These are phyloP conservation scores for Benthosema pterotum DNA, from an alignment of 2,797 vertebrate genomes.

Conservation along the genomic window DNA sequence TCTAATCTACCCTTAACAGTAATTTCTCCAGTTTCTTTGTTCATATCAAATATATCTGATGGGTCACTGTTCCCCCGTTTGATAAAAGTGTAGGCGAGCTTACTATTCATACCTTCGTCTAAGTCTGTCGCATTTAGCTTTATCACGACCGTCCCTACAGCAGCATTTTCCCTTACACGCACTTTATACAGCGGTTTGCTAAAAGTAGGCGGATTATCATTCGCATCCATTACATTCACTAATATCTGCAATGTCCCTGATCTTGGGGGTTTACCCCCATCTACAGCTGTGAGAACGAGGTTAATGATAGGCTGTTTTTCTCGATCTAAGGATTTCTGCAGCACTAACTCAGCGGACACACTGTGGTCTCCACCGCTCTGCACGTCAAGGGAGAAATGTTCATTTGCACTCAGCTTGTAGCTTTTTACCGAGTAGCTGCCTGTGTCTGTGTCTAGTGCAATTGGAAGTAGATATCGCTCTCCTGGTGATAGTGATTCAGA, in stretches of 20 bases:
- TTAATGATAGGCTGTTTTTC: constrained; percentile 76
- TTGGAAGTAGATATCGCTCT: constrained; percentile 11
- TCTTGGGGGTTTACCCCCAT: constrained; percentile 20
- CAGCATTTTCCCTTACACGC: constrained; percentile 39
- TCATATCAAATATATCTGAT: constrained; percentile 39
- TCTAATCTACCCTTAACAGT: constrained; percentile 53
- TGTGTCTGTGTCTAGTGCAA: constrained; percentile 11
- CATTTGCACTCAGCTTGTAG: constrained; percentile 71
- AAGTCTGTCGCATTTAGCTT: constrained; percentile 65
- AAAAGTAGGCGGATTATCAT: constrained; percentile 82
- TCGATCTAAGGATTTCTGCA: constrained; percentile 79
- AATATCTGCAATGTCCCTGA: constrained; percentile 17
- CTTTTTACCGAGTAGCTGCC: constrained; percentile 67
- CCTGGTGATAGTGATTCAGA: neutral
- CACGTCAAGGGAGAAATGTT: constrained; percentile 59
- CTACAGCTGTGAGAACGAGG: constrained; percentile 57
- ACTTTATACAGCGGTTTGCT: constrained; percentile 51
- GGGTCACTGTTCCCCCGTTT: constrained; percentile 34
- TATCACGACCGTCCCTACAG: constrained; percentile 55
- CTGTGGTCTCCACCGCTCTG: constrained; percentile 56
- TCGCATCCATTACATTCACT: constrained; percentile 71
- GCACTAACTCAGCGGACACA: constrained; percentile 75
- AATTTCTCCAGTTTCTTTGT: constrained; percentile 62
- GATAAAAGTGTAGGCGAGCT: constrained; percentile 44
- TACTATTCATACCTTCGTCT: constrained; percentile 33